These are phyloP conservation scores for Furcula furcula DNA, from an alignment of 2,888 invertebrate genomes.

Conservation along the genomic window DNA sequence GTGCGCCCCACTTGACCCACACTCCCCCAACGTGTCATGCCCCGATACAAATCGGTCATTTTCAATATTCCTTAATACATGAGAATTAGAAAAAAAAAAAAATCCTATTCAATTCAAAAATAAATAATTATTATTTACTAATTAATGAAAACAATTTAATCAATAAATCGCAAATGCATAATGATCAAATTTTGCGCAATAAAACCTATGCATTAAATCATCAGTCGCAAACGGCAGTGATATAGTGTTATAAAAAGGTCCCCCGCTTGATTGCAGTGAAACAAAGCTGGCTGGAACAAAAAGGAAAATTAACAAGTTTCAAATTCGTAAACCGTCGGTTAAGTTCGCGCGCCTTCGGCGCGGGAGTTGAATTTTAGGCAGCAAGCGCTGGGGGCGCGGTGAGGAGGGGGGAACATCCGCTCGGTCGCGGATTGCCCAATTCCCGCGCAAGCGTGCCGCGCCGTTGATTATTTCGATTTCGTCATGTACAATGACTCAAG, in stretches of 20 bases:
- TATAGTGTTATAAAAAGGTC: constrained; percentile 16
- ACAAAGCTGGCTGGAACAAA: constrained; percentile 45
- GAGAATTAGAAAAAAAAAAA: no score
- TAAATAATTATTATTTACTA: no score
- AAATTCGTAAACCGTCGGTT: constrained; percentile 49
- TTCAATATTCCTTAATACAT: no score
- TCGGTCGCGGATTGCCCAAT: constrained; percentile 72
- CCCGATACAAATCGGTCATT: no score
- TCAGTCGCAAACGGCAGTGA: constrained; percentile 39
- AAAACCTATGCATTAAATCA: constrained; percentile 11
- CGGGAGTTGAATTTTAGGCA: constrained; percentile 56
- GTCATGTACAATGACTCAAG: constrained; percentile 66
- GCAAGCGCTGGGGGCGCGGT: constrained; percentile 27
- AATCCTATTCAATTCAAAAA: not conserved
- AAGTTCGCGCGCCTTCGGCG: constrained; percentile 48
- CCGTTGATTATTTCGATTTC: constrained; percentile 63
- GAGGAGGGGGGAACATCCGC: constrained; percentile 49
- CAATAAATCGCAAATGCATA: constrained; percentile 24
- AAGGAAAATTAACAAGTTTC: constrained; percentile 42
- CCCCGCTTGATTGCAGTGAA: constrained; percentile 8
- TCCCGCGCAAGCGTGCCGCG: constrained; percentile 51
- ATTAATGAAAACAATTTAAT: constrained; percentile 6
- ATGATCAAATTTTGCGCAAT: constrained; percentile 5
- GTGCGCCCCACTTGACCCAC: constrained; percentile 32
- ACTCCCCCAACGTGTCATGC: not conserved